Conservation (phyloP, 2,797 vertebrate genomes). For the Austrolebias charrua region DNA sequence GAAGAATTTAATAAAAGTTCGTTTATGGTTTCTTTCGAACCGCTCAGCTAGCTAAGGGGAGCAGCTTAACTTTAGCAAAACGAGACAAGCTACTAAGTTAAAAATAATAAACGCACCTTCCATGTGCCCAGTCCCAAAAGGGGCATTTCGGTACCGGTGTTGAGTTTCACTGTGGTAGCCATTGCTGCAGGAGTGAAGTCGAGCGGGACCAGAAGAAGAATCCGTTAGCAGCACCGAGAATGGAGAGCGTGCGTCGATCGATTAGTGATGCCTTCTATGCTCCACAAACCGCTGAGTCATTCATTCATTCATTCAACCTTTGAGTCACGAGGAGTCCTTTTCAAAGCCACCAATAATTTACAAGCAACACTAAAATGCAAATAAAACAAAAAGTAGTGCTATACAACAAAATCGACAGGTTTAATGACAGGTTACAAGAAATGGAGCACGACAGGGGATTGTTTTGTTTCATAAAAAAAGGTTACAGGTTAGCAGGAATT, state of each 20-base stretch:
- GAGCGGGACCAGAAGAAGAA: background rate
- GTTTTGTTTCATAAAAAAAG: background rate
- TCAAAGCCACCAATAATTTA: too few species aligned
- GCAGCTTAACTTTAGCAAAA: background rate
- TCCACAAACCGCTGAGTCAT: background rate
- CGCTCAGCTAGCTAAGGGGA: slow-evolving; percentile 14
- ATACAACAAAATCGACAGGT: too few species aligned
- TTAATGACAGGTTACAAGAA: background rate
- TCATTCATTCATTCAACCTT: too few species aligned
- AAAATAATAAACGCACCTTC: slow-evolving; percentile 68
- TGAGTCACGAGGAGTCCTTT: too few species aligned
- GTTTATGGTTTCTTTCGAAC: background rate
- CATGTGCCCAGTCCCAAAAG: slow-evolving; percentile 80
- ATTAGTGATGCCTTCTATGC: slow-evolving; percentile 45
- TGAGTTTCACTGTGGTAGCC: slow-evolving; percentile 71
- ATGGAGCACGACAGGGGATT: background rate
- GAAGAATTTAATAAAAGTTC: too few species aligned
- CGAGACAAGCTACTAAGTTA: fast-evolving
- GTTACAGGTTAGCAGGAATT: too few species aligned
- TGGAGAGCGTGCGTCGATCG: slow-evolving; percentile 32
- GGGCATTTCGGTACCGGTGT: slow-evolving; percentile 73
- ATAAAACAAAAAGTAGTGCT: too few species aligned
- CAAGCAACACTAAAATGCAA: too few species aligned
- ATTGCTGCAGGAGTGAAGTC: slow-evolving; percentile 31
- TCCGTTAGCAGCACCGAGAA: too few species aligned